phyloP scores from a whole-genome alignment of 1,140 invertebrate genomes.

The Nebria ingens region DNA sequence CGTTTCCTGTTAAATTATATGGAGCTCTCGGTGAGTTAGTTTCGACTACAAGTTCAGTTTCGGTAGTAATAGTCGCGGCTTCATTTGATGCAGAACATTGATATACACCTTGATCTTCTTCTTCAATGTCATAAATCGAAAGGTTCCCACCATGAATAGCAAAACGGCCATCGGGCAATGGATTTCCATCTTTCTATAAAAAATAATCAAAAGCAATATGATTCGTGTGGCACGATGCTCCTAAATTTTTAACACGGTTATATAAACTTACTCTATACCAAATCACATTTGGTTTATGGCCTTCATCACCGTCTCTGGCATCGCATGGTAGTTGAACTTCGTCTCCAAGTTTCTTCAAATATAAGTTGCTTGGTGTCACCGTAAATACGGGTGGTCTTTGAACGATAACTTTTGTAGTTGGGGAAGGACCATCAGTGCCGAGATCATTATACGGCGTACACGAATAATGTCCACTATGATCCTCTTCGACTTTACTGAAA shows the following conservation, averaged over 20 bases:
- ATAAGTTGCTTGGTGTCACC: constrained; percentile 64
- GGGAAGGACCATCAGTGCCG: constrained; percentile 74
- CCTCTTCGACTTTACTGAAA: constrained; percentile 63
- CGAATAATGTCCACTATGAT: constrained; percentile 68
- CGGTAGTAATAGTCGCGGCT: constrained; percentile 76
- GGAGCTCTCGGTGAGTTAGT: constrained; percentile 81
- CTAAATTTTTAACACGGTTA: too few species aligned
- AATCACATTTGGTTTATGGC: constrained; percentile 63
- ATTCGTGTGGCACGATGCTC: too few species aligned
- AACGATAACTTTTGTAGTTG: constrained; percentile 79
- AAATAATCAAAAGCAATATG: constrained; percentile 2
- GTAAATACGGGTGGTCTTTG: constrained; percentile 72
- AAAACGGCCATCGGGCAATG: constrained; percentile 57
- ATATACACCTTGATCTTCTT: constrained; percentile 82
- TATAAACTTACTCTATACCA: constrained; percentile 70
- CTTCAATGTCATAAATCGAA: constrained; percentile 69
- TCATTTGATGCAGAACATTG: constrained; percentile 88
- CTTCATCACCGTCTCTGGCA: constrained; percentile 59
- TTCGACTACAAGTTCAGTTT: constrained; percentile 81
- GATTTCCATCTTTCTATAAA: constrained; percentile 60
- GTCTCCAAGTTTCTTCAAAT: constrained; percentile 71
- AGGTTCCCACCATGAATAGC: constrained; percentile 71
- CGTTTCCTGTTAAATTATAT: constrained; percentile 74
- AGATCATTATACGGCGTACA: constrained; percentile 83
- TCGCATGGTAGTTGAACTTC: constrained; percentile 75